Evolutionary conservation across 2,113 vertebrate genomes (phyloP), one percentile per base, ranked within the genome.

Genomic region (Tichodroma muraria): DNA sequence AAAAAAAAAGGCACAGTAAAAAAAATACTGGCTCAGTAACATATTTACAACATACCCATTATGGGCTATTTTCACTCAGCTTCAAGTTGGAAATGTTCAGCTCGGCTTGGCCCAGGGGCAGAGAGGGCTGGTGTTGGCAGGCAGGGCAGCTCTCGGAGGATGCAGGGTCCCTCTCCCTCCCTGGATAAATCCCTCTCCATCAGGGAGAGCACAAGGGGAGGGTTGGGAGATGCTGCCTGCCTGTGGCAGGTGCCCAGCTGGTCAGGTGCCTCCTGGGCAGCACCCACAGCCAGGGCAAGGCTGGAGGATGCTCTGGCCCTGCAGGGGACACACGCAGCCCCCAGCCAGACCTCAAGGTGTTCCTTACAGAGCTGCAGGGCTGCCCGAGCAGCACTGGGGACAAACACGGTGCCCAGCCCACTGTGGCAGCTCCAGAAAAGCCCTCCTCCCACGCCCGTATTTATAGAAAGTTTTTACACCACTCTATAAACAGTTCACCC

Each of bases 21-120:
- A 97, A 97, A 99, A 98, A 98, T 98, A 99, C 99, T 99, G 99
- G 96, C 94, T 27, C 96, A 93, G 95, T 97, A 98, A 96, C 95
- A 61, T 97, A 98, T 99, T 96, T 98, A 99, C 98, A 99, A 63
- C 25, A 99, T n/a, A 97, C 99, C 99, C 99, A 99, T 97, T 99
- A 97, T 99, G 99, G 99, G 99, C 98, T 94, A 98, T 97, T 87
- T 94, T 94, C 97, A 97, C 98, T 98, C 98, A 96, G 96, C 97
- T 95, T 94, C 11, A 15, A 88, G 94, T 93, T 94, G 95, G 96
- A 96, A 90, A 88, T 0, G 9, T 84, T 87, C 57, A 77, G 94
- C 96, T 97, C 95, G 33, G 50, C 96, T 91, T 52, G 8, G 64
- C 92, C 31, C 65, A 12, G 37, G 15, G 42, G 30, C 4, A 9